Evolutionary conservation across 1,140 invertebrate genomes (phyloP), one percentile per base, ranked within the genome.

Genomic region (Tyrophagus putrescentiae): DNA sequence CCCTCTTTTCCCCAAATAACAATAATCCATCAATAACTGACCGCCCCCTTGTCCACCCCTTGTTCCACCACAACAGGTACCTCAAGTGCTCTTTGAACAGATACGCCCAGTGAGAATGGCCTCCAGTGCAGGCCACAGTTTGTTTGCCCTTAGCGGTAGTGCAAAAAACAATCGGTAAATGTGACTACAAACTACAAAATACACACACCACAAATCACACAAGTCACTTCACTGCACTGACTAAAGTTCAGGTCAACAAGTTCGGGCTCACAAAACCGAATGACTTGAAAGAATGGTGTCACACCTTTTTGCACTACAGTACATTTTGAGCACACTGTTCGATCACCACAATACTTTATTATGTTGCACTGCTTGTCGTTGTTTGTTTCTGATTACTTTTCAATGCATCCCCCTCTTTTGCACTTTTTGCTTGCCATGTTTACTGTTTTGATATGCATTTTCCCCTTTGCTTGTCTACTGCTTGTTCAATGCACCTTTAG

Each of bases 51-150:
- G 21, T 39, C 36, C 13, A 13, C 36, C 36, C 13, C 13, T 39
- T 39, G 13, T n/a, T n/a, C n/a, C n/a, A n/a, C n/a, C n/a, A n/a
- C n/a, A n/a, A 13, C 45, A 48, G 45, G 18, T 48, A 25, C 45
- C 45, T 48, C 45, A 48, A 48, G 45, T 48, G 7, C 21, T 48
- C 23, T 48, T 7, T 29, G 7, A 48, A 48, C 45, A 48, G 45
- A 48, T 48, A 7, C 45, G 45, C 6, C 45, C 45, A 48, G 45
- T 48, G 7, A 6, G 45, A 7, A 48, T 48, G 45, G 45, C 45
- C 21, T 48, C 45, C 45, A 48, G 45, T 48, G 23, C 18, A 18
- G 45, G 45, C 7, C 45, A 21, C 21, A 13, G 36, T 39, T 39
- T 39, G 13, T 7, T 48, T 21, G 31, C 18, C 45, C 45, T 25